Conservation (phyloP, 23 tunicate species). For the Ascidia mentula region DNA sequence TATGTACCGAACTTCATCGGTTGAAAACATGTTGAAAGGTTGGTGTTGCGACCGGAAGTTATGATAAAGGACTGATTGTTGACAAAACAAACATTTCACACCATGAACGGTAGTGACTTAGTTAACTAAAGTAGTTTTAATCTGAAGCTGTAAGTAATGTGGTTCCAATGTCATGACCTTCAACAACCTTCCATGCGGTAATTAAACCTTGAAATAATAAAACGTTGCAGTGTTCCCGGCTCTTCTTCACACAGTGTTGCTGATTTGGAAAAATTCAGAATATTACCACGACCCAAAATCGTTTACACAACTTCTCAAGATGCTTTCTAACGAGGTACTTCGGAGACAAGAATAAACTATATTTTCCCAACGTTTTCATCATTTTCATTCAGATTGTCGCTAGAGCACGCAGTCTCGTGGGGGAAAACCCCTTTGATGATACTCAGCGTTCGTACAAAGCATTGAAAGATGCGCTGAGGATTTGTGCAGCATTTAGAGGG, state of each 20-base stretch:
- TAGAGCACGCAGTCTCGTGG: conserved; percentile 75
- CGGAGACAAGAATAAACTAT: neutral
- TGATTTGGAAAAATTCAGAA: conserved; percentile 89
- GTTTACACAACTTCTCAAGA: conserved; percentile 75
- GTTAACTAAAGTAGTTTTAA: no score
- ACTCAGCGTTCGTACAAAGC: conserved; percentile 76
- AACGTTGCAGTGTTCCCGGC: conserved; percentile 70
- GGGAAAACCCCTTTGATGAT: conserved; percentile 83
- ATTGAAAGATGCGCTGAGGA: conserved; percentile 83
- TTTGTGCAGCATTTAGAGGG: conserved; percentile 94
- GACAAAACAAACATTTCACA: no score
- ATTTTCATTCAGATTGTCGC: conserved; percentile 62
- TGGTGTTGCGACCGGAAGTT: no score
- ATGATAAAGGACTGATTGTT: no score
- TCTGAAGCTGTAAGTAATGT: no score
- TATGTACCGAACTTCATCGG: conserved; percentile 67
- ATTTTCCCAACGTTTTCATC: neutral
- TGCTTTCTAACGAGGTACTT: conserved; percentile 90
- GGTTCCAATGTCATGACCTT: no score
- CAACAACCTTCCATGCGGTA: neutral
- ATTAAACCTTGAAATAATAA: neutral
- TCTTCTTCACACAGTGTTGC: conserved; percentile 67
- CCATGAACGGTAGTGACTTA: no score
- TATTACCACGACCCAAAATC: conserved; percentile 83
- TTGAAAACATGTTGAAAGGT: conserved; percentile 86